These are phyloP conservation scores for Tokudaia muenninki DNA, from an alignment of 2,797 vertebrate species.

Conservation along the genomic window DNA sequence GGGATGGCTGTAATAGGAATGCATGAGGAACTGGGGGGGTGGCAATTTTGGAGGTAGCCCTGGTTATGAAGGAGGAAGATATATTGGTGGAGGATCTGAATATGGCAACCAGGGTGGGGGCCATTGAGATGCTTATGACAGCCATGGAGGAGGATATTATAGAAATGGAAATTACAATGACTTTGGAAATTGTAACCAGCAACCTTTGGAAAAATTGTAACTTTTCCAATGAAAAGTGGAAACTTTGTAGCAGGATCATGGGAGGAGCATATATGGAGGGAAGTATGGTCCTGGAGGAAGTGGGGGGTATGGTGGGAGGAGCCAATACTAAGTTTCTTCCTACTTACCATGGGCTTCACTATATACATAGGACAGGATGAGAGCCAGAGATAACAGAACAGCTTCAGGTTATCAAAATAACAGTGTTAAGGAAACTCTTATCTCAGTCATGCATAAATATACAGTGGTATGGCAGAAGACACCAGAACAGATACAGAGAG, in stretches of 20 bases:
- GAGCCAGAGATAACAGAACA: conserved; percentile 94
- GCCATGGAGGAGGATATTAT: conserved; percentile 86
- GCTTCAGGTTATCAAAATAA: conserved; percentile 94
- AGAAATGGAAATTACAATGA: conserved; percentile 90
- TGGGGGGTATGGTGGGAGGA: not conserved
- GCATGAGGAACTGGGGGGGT: conserved; percentile 91
- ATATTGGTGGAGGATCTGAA: conserved; percentile 90
- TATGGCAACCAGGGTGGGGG: conserved; percentile 91
- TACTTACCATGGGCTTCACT: conserved; percentile 89
- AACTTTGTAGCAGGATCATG: conserved; percentile 92
- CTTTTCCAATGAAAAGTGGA: conserved; percentile 92
- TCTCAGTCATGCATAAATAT: conserved; percentile 94
- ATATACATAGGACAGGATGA: conserved; percentile 94
- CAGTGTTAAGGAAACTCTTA: conserved; percentile 94
- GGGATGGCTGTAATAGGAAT: conserved; percentile 86
- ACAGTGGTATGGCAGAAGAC: conserved; percentile 93
- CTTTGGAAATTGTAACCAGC: conserved; percentile 82
- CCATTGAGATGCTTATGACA: conserved; percentile 90
- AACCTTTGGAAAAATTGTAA: too few species aligned
- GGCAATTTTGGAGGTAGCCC: conserved; percentile 91
- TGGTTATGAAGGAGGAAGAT: conserved; percentile 89
- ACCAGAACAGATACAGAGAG: conserved; percentile 94
- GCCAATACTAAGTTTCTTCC: not conserved
- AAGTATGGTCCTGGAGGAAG: conserved; percentile 75
- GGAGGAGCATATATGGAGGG: conserved; percentile 91